Conservation (phyloP, 2,888 invertebrate species). For the Eristalis intricaria region DNA sequence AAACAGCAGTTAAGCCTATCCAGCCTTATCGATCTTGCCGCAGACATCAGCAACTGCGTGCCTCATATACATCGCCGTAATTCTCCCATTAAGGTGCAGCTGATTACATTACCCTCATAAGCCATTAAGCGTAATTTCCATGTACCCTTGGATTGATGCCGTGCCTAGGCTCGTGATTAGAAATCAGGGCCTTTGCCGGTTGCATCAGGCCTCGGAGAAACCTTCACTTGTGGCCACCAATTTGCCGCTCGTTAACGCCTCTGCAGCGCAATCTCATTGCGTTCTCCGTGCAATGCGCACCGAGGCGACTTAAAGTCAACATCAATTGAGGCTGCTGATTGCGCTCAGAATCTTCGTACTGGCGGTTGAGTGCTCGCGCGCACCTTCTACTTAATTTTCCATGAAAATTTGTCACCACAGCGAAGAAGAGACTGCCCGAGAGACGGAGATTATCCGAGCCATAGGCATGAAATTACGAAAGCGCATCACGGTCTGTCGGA, state of each 20-base stretch:
- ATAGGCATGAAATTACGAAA: not conserved
- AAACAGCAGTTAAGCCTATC: not conserved
- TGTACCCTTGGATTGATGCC: not conserved
- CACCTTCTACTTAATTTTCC: conserved; percentile 48
- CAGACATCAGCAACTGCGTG: not conserved
- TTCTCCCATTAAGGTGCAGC: not conserved
- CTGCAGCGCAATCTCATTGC: conserved; percentile 12
- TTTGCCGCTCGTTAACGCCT: conserved; percentile 42
- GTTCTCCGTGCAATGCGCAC: conserved; percentile 17
- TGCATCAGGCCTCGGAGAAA: not conserved
- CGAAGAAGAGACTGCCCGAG: not conserved
- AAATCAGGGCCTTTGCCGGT: conserved; percentile 14
- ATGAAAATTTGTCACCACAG: conserved; percentile 57
- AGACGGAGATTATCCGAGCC: not conserved
- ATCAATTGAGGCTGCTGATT: not conserved
- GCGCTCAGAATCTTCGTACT: not conserved
- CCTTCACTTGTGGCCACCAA: not conserved
- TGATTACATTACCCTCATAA: not conserved
- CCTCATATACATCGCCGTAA: not conserved
- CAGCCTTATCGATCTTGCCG: not conserved
- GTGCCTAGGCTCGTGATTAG: not conserved
- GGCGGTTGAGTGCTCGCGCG: conserved; percentile 21
- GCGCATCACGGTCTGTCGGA: not conserved
- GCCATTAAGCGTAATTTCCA: not conserved
- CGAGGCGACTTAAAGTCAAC: not conserved